Base-by-base conservation (phyloP, 2,797 vertebrate genomes). In the Pseudocheirus occidentalis region DNA sequence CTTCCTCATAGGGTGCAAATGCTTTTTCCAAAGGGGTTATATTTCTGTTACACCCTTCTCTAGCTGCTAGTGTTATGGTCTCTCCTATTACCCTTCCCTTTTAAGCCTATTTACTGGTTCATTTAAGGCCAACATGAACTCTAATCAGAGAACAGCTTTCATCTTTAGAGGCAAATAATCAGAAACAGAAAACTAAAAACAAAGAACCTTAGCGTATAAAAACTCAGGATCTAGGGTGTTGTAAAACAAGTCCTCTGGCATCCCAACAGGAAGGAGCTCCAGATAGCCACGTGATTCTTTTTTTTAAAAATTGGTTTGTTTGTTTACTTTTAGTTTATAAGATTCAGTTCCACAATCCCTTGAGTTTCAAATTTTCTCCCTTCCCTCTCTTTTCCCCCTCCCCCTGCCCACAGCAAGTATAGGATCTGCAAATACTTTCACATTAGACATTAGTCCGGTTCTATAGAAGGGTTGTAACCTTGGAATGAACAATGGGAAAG, bases 1-100 rank as follows among this genome's bases (percentile, higher is more conserved):
- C 62, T 92, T 94, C 59, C 16, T 52, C 93, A 1, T 91, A 52
- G 93, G n/a, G 34, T 91, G 21, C 58, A 94, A 91, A 54, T 62
- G 90, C 58, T 90, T 50, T 87, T 87, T 24, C 40, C 73, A 87
- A 87, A 50, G 21, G 73, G 73, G 3, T 87, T 87, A 27, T 87
- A 87, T 87, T 87, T 87, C 73, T 87, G 73, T 50, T 87, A 87
- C 73, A 50, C 53, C 54, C 55, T 55, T 91, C 34, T 91, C 34
- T 91, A 1, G 54, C n/a, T 91, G n/a, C 55, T n/a, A 10, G 73
- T 21, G 66, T 53, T 54, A 34, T 55, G 31, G 53, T 53, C 21
- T 90, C 52, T 55, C 54, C 28, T 55, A 1, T 40, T 55, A 55
- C 90, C 34, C 54, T n/a, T 91, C 55, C 34, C 54, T 91, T 56